Evolutionary conservation across 2,113 vertebrate genomes (phyloP).

Genomic region (Siphamia tubifer): DNA sequence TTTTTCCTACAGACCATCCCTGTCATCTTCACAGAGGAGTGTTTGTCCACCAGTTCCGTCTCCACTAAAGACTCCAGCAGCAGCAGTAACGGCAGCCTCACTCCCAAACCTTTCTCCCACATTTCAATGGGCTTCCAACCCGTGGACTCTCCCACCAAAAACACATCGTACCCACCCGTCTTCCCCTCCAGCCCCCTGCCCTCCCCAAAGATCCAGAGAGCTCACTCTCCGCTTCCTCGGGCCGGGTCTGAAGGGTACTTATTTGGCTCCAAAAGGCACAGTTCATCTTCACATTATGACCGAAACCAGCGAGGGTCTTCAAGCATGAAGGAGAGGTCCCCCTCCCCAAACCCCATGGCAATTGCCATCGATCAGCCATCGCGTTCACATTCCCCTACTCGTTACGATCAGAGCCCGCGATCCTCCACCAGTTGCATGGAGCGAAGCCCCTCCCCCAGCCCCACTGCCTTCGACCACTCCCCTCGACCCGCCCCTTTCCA

Average conservation of each 20-base stretch:
- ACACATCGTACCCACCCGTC: neutral
- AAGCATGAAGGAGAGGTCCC: constrained; percentile 32
- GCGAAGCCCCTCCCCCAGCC: neutral
- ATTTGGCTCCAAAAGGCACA: neutral
- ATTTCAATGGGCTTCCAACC: neutral
- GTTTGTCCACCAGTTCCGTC: neutral
- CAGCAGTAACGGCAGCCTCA: constrained; percentile 13
- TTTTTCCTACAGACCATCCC: constrained; percentile 20
- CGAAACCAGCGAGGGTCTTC: constrained; percentile 24
- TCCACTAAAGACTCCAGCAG: neutral
- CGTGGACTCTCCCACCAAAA: constrained; percentile 37
- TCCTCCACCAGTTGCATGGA: constrained; percentile 25
- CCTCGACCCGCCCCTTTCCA: neutral
- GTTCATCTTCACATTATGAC: constrained; percentile 23
- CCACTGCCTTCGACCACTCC: neutral
- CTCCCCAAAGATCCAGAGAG: constrained; percentile 8
- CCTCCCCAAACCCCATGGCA: neutral
- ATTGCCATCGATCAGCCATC: constrained; percentile 19
- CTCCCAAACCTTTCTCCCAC: neutral
- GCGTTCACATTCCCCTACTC: neutral
- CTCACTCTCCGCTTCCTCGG: neutral
- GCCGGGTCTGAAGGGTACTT: constrained; percentile 16
- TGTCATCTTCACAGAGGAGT: neutral
- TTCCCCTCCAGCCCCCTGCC: constrained; percentile 14
- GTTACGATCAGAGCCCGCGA: neutral